Percentiles rank a stretch among this genome's conserved stretches.
Conservation (phyloP, 2,888 invertebrate genomes). For the Drosophila recens region DNA sequence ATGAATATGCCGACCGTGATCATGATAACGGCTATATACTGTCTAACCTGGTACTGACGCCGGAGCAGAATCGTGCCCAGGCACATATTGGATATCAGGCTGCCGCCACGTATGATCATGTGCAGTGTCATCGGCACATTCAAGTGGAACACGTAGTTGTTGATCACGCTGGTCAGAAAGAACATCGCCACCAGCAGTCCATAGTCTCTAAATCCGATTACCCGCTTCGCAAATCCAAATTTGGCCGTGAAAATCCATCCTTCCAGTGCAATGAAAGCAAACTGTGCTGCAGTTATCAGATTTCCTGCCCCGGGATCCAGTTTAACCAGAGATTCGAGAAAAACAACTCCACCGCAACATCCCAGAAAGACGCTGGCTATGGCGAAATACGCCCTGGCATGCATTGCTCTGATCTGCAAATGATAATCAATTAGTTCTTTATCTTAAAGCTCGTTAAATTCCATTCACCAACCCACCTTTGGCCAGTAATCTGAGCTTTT, state of each 20-base stretch:
- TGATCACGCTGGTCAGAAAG: slow-evolving; percentile 95
- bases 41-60: slow-evolving; percentile 90
- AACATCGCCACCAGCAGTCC: slow-evolving; percentile 94
- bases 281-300: slow-evolving; percentile 97
- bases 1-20: slow-evolving; percentile 95
- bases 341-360: slow-evolving; percentile 94
- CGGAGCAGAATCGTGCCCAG: slow-evolving; percentile 95
- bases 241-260: slow-evolving; percentile 94
- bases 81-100: slow-evolving; percentile 97
- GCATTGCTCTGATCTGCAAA: slow-evolving; percentile 74
- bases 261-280: slow-evolving; percentile 94
- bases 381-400: slow-evolving; percentile 88
- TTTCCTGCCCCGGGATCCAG: slow-evolving; percentile 97
- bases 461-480: slow-evolving; percentile 23
- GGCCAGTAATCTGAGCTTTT: neutral
- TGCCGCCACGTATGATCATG: slow-evolving; percentile 98
- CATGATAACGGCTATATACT: slow-evolving; percentile 96
- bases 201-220: slow-evolving; percentile 92
- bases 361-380: slow-evolving; percentile 92
- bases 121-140: slow-evolving; percentile 99
- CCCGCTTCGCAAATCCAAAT: slow-evolving; percentile 91
- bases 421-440: neutral
- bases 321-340: slow-evolving; percentile 94
- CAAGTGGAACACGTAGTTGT: slow-evolving; percentile 97
- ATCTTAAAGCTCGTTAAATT: neutral